Conservation (phyloP, 2,113 vertebrate genomes). For the Syngnathus floridae region DNA sequence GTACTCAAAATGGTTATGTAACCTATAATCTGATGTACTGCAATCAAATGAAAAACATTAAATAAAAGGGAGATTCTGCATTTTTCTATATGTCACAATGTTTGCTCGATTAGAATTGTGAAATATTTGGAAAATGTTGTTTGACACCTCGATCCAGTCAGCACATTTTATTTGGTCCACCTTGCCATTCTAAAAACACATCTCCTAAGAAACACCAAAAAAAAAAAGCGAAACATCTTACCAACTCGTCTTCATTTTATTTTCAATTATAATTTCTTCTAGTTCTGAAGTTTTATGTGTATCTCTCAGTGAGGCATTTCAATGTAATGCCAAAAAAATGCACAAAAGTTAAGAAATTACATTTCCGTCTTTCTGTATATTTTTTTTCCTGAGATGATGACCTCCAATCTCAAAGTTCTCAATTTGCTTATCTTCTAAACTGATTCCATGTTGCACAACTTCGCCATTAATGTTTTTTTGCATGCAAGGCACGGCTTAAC, state of each 20-base stretch:
- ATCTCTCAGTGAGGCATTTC: too few species aligned
- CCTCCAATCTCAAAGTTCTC: background rate
- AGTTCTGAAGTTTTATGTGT: too few species aligned
- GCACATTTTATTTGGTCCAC: too few species aligned
- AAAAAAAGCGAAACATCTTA: too few species aligned
- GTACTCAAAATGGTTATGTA: background rate
- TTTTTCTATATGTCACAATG: slow-evolving; percentile 11
- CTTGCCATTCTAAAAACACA: too few species aligned
- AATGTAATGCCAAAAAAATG: too few species aligned
- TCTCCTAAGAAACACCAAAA: too few species aligned
- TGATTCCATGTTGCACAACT: slow-evolving; percentile 34
- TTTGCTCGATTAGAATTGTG: slow-evolving; percentile 15
- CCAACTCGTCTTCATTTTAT: too few species aligned
- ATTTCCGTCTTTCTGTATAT: background rate
- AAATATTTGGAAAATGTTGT: background rate
- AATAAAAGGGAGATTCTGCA: background rate
- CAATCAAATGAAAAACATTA: slow-evolving; percentile 9
- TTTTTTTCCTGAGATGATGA: background rate
- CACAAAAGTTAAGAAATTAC: too few species aligned
- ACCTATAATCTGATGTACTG: background rate
- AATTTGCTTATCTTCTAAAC: background rate
- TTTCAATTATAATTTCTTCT: too few species aligned
- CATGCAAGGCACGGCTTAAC: slow-evolving; percentile 8
- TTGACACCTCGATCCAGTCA: too few species aligned
- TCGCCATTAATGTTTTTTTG: slow-evolving; percentile 31